phyloP scores from a whole-genome alignment of 2,888 invertebrate species.

The Hemicrepidius hirtus region DNA sequence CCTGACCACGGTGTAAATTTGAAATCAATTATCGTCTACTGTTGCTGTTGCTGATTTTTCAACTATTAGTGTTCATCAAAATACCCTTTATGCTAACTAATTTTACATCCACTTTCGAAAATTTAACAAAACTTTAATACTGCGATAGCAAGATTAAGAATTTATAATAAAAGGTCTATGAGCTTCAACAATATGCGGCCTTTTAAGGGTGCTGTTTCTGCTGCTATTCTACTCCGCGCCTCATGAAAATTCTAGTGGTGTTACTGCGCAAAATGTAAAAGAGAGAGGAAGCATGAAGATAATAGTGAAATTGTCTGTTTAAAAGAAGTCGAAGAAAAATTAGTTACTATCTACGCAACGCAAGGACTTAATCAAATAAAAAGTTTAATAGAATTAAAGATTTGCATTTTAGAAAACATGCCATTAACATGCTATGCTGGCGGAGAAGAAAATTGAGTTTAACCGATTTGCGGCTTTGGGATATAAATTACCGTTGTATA shows the following conservation, averaged over 20 bases:
- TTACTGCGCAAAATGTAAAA: slow-evolving; percentile 17
- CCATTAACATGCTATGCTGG: not conserved
- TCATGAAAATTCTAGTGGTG: slow-evolving; percentile 18
- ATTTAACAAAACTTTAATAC: no score
- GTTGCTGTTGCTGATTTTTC: no score
- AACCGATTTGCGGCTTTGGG: slow-evolving; percentile 3
- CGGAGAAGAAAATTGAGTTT: not conserved
- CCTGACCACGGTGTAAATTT: no score
- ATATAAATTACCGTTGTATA: slow-evolving; percentile 17
- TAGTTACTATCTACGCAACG: no score
- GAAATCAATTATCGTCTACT: no score
- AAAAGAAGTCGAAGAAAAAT: slow-evolving; percentile 3
- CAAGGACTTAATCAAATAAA: no score
- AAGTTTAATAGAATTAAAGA: not conserved
- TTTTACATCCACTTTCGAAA: no score
- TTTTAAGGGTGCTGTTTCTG: slow-evolving; percentile 2
- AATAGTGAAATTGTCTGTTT: not conserved
- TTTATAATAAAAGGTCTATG: not conserved
- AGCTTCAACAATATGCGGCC: not conserved
- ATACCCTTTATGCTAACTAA: no score
- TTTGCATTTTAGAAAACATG: not conserved
- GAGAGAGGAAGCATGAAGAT: not conserved
- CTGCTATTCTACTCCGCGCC: not conserved
- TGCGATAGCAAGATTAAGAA: not conserved
- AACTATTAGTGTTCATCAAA: no score